Conservation (phyloP, 2,888 invertebrate genomes). For the Amphipyra berbera region DNA sequence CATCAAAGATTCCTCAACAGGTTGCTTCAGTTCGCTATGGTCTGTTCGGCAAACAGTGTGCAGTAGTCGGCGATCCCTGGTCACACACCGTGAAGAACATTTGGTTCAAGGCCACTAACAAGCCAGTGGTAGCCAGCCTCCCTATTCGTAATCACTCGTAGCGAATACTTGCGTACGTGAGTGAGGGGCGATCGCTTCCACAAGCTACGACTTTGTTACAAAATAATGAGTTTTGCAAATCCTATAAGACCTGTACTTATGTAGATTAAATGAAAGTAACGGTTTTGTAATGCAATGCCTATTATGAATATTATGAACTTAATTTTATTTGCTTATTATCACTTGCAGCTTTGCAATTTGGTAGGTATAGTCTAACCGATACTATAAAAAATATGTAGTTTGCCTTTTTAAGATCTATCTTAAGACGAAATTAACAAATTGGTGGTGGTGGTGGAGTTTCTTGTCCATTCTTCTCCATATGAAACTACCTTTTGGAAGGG, state of each 20-base stretch:
- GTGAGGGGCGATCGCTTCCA: conserved; percentile 51
- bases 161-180: conserved; percentile 48
- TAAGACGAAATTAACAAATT: no score
- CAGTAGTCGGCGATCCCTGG: conserved; percentile 58
- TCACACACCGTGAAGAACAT: conserved; percentile 81
- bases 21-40: conserved; percentile 72
- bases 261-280: conserved; percentile 57
- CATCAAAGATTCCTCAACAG: conserved; percentile 76
- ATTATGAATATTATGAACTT: conserved; percentile 27
- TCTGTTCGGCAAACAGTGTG: conserved; percentile 71
- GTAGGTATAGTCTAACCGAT: neutral
- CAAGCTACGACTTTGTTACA: conserved; percentile 46
- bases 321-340: conserved; percentile 9
- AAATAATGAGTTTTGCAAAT: conserved; percentile 59
- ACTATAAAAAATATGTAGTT: neutral
- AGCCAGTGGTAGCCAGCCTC: conserved; percentile 33
- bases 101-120: conserved; percentile 80
- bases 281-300: conserved; percentile 38
- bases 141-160: conserved; percentile 42
- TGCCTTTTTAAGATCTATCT: neutral
- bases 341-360: conserved; percentile 4
- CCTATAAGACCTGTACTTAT: conserved; percentile 50
- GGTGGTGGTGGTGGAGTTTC: no score
- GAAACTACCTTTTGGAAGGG: no score
- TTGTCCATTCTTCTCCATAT: no score